Evolutionary conservation across 2,113 vertebrate species (phyloP).

Genomic region (Puntigrus tetrazona): DNA sequence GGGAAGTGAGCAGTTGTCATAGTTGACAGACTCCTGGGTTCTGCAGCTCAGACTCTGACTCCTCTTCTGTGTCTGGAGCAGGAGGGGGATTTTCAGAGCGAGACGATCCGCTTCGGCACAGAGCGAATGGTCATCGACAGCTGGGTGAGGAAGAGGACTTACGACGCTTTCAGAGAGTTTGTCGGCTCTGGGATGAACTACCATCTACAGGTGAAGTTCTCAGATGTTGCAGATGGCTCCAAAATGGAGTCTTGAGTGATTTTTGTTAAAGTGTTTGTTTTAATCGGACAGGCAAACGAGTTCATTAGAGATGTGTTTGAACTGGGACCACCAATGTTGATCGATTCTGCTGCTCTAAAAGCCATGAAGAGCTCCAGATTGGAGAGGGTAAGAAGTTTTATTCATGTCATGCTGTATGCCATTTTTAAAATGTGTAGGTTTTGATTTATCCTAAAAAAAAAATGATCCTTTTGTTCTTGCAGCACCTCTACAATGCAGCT

Average conservation of each 20-base stretch:
- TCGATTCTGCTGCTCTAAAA: slow-evolving; percentile 89
- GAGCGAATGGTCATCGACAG: slow-evolving; percentile 96
- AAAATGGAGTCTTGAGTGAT: background rate
- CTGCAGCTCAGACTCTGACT: background rate
- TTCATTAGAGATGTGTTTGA: slow-evolving; percentile 97
- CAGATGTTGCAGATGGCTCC: background rate
- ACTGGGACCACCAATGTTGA: slow-evolving; percentile 90
- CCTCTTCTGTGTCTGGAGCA: slow-evolving; percentile 53
- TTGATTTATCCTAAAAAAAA: too few species aligned
- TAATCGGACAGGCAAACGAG: slow-evolving; percentile 95
- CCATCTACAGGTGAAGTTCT: slow-evolving; percentile 85
- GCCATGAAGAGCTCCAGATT: slow-evolving; percentile 94
- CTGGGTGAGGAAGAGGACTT: slow-evolving; percentile 94
- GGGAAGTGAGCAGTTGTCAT: background rate
- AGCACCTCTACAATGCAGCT: slow-evolving; percentile 98
- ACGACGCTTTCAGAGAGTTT: slow-evolving; percentile 90
- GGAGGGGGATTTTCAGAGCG: slow-evolving; percentile 90
- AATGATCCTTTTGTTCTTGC: slow-evolving; percentile 50
- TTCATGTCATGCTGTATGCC: too few species aligned
- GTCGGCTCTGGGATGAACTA: slow-evolving; percentile 97
- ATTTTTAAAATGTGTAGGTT: background rate
- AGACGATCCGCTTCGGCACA: slow-evolving; percentile 93
- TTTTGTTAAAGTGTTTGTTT: too few species aligned
- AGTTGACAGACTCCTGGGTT: background rate
- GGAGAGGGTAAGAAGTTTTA: slow-evolving; percentile 82